Conservation (phyloP, 2,797 vertebrate species). For the Liasis olivaceus region DNA sequence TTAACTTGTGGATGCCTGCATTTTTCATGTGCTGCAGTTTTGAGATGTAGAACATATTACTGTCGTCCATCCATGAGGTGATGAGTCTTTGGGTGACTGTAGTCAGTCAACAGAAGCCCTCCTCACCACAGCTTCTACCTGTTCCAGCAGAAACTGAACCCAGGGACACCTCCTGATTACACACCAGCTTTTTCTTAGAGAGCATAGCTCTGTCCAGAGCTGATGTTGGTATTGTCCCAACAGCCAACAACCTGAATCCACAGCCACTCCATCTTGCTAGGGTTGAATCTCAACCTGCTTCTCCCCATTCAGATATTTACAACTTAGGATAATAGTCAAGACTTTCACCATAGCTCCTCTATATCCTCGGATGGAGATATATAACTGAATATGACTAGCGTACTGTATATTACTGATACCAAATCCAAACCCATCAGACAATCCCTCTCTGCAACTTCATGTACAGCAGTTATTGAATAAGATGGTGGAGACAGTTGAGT, state of each 20-base stretch:
- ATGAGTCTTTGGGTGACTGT: neutral
- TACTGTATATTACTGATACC: neutral
- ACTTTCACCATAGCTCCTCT: neutral
- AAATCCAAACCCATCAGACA: neutral
- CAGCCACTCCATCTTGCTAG: neutral
- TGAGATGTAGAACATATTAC: neutral
- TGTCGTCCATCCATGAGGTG: neutral
- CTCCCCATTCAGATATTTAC: neutral
- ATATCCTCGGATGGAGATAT: neutral
- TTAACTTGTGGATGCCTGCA: neutral
- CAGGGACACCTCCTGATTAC: neutral
- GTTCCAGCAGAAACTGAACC: neutral
- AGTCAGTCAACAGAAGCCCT: neutral
- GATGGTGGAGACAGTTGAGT: neutral
- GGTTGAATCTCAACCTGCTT: neutral
- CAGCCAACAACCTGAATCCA: neutral
- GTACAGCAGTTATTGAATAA: neutral
- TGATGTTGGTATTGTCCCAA: neutral
- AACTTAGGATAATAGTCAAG: neutral
- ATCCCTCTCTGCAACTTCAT: neutral
- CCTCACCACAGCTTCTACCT: neutral
- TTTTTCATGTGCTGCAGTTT: neutral
- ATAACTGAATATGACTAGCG: neutral
- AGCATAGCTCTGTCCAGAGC: neutral
- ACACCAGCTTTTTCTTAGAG: neutral